These are phyloP conservation scores for Platorchestia sp. DNA, from an alignment of 1,140 invertebrate genomes.

Conservation along the genomic window DNA sequence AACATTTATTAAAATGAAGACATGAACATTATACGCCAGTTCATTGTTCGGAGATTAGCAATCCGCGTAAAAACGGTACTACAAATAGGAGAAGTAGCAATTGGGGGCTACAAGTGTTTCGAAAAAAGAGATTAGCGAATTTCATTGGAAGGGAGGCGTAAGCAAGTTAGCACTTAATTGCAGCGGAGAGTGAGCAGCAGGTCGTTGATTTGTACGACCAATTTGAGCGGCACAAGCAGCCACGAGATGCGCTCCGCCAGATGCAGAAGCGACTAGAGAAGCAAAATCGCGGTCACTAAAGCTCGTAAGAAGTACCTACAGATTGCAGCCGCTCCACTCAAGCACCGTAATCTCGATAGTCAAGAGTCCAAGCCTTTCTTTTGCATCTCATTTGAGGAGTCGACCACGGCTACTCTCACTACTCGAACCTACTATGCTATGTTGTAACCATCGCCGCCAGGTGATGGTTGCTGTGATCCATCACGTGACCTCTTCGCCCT, in stretches of 20 bases:
- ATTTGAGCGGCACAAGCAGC: neutral
- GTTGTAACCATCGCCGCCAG: constrained; percentile 48
- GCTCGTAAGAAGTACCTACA: neutral
- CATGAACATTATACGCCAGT: neutral
- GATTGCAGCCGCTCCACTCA: constrained; percentile 10
- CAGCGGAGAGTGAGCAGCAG: neutral
- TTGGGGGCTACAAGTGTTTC: neutral
- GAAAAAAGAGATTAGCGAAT: neutral
- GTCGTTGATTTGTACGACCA: neutral
- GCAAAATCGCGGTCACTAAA: neutral
- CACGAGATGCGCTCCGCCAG: neutral
- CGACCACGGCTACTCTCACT: constrained; percentile 52
- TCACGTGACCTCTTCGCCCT: constrained; percentile 51
- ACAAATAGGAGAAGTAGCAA: neutral
- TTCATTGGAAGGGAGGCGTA: neutral
- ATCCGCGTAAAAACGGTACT: neutral
- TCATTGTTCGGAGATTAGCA: neutral
- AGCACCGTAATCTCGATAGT: constrained; percentile 22
- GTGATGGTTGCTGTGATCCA: constrained; percentile 35
- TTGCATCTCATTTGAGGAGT: constrained; percentile 53
- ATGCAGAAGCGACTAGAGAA: neutral
- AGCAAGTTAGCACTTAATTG: neutral
- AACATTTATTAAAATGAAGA: neutral
- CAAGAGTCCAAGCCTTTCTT: constrained; percentile 46
- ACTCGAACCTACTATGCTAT: constrained; percentile 49